Evolutionary conservation across 2,888 invertebrate species (phyloP).

Genomic region (Limnephilus marmoratus): DNA sequence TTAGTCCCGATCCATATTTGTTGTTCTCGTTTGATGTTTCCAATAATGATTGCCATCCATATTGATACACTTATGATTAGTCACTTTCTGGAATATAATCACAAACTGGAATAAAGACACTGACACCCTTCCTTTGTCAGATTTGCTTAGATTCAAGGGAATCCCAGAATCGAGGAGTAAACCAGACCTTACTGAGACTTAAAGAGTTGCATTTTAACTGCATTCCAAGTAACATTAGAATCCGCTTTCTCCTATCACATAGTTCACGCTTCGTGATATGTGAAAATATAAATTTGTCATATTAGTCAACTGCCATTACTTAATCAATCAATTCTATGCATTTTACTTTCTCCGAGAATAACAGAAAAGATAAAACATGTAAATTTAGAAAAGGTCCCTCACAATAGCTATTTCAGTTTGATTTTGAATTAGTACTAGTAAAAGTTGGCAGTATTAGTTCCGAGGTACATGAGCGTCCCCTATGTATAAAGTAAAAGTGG

Average conservation of each 20-base stretch:
- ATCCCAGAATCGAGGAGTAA: slow-evolving; percentile 62
- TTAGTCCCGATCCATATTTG: slow-evolving; percentile 49
- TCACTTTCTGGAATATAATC: background rate
- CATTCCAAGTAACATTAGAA: slow-evolving; percentile 79
- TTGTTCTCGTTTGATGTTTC: slow-evolving; percentile 54
- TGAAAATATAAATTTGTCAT: slow-evolving; percentile 46
- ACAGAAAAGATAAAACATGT: background rate
- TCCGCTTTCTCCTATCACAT: slow-evolving; percentile 69
- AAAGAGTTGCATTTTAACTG: slow-evolving; percentile 67
- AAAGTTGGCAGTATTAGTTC: slow-evolving; percentile 70
- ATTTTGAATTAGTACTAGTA: background rate
- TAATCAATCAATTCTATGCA: background rate
- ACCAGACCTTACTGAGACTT: slow-evolving; percentile 52
- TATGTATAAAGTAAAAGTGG: slow-evolving; percentile 69
- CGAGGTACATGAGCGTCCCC: slow-evolving; percentile 79
- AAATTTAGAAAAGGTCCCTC: background rate
- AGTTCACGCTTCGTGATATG: slow-evolving; percentile 62
- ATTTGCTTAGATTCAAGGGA: background rate
- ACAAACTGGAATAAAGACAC: background rate
- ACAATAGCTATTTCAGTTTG: background rate
- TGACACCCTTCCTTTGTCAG: background rate
- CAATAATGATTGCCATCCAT: slow-evolving; percentile 27
- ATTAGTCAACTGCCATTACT: slow-evolving; percentile 11
- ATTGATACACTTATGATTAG: background rate
- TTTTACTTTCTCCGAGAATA: background rate